Evolutionary conservation across 2,113 vertebrate species (phyloP).

Genomic region (Hyla sarda): DNA sequence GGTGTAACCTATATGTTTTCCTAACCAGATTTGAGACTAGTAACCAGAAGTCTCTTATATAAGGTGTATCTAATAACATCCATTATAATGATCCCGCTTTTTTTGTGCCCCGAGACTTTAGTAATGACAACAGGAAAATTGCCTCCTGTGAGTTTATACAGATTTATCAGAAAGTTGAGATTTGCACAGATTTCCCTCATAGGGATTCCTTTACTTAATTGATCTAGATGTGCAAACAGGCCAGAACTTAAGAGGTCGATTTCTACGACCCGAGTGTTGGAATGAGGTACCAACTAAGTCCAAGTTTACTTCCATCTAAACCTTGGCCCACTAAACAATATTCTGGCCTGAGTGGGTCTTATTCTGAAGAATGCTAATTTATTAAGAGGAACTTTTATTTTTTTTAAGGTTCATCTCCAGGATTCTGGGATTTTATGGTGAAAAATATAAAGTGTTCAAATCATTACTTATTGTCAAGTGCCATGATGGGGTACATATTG

Average conservation of each 20-base stretch:
- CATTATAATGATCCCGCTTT: constrained; percentile 30
- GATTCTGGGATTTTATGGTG: too few relatives aligned
- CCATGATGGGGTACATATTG: too few relatives aligned
- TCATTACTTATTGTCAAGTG: too few relatives aligned
- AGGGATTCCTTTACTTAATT: background rate
- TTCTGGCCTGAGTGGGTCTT: background rate
- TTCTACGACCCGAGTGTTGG: background rate
- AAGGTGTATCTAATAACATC: constrained; percentile 33
- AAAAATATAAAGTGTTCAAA: too few relatives aligned
- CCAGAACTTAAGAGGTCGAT: background rate
- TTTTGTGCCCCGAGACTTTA: background rate
- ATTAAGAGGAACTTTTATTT: too few relatives aligned
- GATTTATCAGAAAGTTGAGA: constrained; percentile 10
- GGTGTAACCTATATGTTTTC: constrained; percentile 47
- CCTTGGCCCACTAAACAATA: background rate
- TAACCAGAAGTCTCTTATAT: constrained; percentile 31
- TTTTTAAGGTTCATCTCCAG: too few relatives aligned
- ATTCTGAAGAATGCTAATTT: background rate
- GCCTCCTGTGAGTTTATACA: background rate
- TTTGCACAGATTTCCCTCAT: background rate
- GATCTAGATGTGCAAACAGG: background rate
- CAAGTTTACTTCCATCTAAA: background rate
- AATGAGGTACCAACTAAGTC: background rate
- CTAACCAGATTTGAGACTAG: background rate
- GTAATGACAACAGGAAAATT: constrained; percentile 7